Evolutionary conservation across 1,140 invertebrate genomes (phyloP).

Genomic region (Bombus turneri): DNA sequence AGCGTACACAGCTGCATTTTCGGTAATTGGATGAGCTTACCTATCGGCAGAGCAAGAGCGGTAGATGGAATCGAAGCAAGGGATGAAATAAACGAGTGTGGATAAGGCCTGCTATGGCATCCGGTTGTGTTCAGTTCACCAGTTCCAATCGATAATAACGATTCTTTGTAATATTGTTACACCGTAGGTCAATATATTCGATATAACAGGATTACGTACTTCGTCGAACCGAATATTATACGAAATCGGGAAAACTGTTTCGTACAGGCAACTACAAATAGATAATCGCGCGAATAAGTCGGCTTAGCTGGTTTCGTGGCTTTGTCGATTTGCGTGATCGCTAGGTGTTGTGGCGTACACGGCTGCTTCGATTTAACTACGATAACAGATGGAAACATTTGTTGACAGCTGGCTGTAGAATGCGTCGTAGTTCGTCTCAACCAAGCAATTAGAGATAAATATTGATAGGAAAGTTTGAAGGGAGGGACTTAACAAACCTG

Average conservation of each 20-base stretch:
- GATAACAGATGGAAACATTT: not conserved
- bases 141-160: conserved; percentile 5
- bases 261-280: too few relatives aligned
- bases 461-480: not conserved
- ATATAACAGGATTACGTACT: conserved; percentile 19
- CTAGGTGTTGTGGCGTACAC: not conserved
- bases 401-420: not conserved
- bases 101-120: not conserved
- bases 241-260: conserved; percentile 26
- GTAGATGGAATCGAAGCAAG: too few relatives aligned
- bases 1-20: not conserved
- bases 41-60: not conserved
- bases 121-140: not conserved
- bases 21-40: conserved; percentile 27
- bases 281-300: conserved; percentile 6
- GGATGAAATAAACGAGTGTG: not conserved
- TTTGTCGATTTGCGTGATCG: conserved; percentile 14
- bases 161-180: conserved; percentile 32
- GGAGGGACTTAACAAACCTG: not conserved
- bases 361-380: not conserved
- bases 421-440: not conserved
- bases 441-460: not conserved
- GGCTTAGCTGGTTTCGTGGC: not conserved
- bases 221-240: not conserved
- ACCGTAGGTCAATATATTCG: not conserved